Percentiles rank a stretch among this genome's conserved stretches.
Evolutionary conservation across 2,797 vertebrate genomes (phyloP).

Genomic region (Gymnothorax reevesii): DNA sequence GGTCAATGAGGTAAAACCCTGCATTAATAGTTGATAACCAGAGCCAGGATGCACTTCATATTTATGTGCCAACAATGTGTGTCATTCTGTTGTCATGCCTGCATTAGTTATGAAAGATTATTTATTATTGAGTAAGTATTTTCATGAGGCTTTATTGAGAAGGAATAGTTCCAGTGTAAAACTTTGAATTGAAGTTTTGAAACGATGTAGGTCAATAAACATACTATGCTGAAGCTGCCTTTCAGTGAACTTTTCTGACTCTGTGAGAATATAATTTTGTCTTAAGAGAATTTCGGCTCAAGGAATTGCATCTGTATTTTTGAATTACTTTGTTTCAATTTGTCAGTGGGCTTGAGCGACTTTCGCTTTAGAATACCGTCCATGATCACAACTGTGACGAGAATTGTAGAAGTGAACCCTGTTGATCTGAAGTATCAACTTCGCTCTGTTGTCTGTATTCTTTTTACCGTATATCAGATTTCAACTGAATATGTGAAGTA

Average conservation of each 20-base stretch:
- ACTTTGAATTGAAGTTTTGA: neutral
- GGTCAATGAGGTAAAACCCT: neutral
- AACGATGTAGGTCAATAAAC: conserved; percentile 8
- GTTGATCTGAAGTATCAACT: neutral
- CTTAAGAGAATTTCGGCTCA: neutral
- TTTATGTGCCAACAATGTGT: neutral
- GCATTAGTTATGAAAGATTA: neutral
- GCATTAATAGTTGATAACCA: neutral
- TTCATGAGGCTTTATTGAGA: neutral
- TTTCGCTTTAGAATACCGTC: neutral
- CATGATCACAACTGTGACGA: neutral
- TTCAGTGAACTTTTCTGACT: conserved; percentile 1
- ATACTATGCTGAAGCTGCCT: neutral
- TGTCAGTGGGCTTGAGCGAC: neutral
- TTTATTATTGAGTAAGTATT: neutral
- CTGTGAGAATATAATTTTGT: neutral
- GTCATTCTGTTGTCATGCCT: neutral
- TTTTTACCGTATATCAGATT: neutral
- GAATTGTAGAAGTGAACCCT: neutral
- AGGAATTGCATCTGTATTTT: neutral
- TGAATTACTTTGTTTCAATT: neutral
- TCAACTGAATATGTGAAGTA: neutral
- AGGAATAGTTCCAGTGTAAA: neutral
- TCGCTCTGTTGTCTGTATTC: neutral
- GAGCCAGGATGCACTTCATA: neutral